Percentiles rank a stretch among this genome's conserved stretches.
These are phyloP conservation scores for Tragulus kanchil DNA, from an alignment of 2,113 vertebrate species.

Conservation along the genomic window DNA sequence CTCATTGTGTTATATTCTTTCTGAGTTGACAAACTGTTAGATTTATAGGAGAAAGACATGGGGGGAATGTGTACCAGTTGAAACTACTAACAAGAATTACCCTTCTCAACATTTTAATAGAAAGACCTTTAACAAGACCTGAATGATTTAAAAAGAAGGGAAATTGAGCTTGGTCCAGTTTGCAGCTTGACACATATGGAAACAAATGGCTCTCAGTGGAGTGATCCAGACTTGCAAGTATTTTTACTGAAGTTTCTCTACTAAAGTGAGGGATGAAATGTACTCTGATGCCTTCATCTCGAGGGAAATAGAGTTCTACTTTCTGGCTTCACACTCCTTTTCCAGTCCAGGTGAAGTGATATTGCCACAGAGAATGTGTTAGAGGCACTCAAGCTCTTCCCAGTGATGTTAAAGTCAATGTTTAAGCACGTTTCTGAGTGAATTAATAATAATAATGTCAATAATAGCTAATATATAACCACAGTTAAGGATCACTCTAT, in stretches of 20 bases:
- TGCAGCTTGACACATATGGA: neutral
- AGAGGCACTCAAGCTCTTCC: neutral
- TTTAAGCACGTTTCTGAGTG: neutral
- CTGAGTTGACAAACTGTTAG: conserved; percentile 3
- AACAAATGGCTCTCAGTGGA: neutral
- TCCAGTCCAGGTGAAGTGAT: neutral
- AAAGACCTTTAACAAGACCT: neutral
- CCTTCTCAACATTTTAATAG: conserved; percentile 5
- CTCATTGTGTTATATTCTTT: conserved; percentile 2
- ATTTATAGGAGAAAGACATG: neutral
- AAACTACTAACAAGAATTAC: neutral
- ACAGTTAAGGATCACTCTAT: neutral
- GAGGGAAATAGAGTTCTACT: neutral
- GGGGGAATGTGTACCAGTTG: neutral
- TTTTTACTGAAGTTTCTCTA: neutral
- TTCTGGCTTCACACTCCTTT: neutral
- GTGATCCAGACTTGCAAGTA: neutral
- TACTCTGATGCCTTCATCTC: neutral
- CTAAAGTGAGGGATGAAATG: neutral
- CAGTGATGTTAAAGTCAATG: neutral
- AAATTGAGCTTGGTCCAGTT: neutral
- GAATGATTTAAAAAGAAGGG: conserved; percentile 28
- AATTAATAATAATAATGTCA: neutral
- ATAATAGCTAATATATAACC: neutral
- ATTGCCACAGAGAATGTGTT: neutral